Conservation (phyloP, 2,888 invertebrate species). For the Rutpela maculata region DNA sequence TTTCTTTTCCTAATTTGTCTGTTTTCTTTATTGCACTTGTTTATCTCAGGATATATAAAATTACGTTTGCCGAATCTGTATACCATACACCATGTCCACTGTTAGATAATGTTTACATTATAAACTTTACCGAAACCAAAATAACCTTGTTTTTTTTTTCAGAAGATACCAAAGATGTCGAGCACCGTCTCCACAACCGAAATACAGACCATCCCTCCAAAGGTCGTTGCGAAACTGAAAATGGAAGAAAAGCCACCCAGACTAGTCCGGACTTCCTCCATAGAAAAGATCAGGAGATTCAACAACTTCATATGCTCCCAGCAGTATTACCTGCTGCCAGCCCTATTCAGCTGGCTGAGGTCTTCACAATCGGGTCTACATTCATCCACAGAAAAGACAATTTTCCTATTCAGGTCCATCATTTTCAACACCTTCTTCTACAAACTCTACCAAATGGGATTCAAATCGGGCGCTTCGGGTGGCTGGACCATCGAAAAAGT, state of each 20-base stretch:
- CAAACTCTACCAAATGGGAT: conserved; percentile 53
- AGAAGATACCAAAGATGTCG: conserved; percentile 58
- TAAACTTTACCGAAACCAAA: too few species aligned
- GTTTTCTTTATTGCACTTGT: too few species aligned
- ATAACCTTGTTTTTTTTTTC: conserved; percentile 37
- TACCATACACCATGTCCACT: too few species aligned
- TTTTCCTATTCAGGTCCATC: conserved; percentile 60
- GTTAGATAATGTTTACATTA: too few species aligned
- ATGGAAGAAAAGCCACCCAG: conserved; percentile 58
- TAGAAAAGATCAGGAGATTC: conserved; percentile 68
- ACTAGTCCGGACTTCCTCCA: conserved; percentile 65
- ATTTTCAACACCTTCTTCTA: conserved; percentile 60
- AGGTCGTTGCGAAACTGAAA: conserved; percentile 44
- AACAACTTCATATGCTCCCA: conserved; percentile 70
- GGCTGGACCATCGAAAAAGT: conserved; percentile 24
- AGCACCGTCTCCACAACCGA: conserved; percentile 56
- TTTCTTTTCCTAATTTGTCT: too few species aligned
- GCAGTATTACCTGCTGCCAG: conserved; percentile 68
- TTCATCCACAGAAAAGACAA: conserved; percentile 63
- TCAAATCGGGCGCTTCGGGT: conserved; percentile 34
- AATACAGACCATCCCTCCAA: conserved; percentile 49
- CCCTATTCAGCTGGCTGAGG: conserved; percentile 66
- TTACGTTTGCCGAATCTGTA: too few species aligned
- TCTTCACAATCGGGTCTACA: conserved; percentile 66
- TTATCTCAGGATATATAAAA: too few species aligned